Conservation (phyloP, 2,113 vertebrate species). For the Gasterosteus aculeatus region DNA sequence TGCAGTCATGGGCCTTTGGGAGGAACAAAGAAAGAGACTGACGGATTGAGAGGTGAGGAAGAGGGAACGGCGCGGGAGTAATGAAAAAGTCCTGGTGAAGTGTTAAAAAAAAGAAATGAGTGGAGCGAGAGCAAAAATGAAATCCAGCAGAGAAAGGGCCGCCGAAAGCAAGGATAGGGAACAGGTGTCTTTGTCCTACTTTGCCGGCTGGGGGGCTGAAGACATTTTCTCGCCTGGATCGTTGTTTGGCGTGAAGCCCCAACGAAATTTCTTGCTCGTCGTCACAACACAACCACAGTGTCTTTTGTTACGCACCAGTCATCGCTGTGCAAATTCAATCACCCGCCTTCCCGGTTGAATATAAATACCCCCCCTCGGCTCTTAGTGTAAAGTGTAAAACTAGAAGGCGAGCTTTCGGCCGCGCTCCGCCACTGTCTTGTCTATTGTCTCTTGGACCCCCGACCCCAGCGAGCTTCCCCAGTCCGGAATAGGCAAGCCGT, state of each 20-base stretch:
- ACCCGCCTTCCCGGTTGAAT: conserved; percentile 62
- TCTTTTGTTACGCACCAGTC: conserved; percentile 76
- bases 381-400: conserved; percentile 74
- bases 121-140: conserved; percentile 40
- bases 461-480: conserved; percentile 26
- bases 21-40: conserved; percentile 55
- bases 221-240: conserved; percentile 59
- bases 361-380: conserved; percentile 66
- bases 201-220: conserved; percentile 44
- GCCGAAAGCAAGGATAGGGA: conserved; percentile 61
- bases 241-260: conserved; percentile 47
- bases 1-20: conserved; percentile 50
- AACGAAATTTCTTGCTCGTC: conserved; percentile 66
- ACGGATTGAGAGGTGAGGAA: conserved; percentile 63
- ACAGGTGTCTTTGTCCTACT: conserved; percentile 82
- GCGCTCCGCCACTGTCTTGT: conserved; percentile 60
- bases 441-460: conserved; percentile 79
- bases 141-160: conserved; percentile 55
- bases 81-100: conserved; percentile 61
- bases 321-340: conserved; percentile 67
- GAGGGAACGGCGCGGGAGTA: conserved; percentile 66
- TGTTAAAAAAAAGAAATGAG: conserved; percentile 44
- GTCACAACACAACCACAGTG: conserved; percentile 67
- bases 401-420: conserved; percentile 54
- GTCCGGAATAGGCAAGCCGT: conserved; percentile 83